Conservation (phyloP, 2,797 vertebrate species). For the Oryzias sinensis region DNA sequence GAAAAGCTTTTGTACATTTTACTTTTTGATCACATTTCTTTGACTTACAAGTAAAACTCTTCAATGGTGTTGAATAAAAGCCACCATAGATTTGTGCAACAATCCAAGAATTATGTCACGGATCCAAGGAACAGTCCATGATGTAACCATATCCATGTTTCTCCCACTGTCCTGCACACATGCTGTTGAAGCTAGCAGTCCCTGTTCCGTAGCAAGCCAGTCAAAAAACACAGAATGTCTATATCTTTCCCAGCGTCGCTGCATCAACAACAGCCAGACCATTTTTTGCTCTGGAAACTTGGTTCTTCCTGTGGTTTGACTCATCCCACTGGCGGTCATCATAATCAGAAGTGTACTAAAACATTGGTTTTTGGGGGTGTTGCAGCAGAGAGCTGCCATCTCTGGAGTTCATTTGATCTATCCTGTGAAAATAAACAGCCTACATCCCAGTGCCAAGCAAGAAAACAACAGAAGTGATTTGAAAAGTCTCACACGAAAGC, state of each 20-base stretch:
- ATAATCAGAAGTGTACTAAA: conserved; percentile 18
- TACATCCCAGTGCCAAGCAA: conserved; percentile 2
- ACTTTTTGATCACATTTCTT: not conserved
- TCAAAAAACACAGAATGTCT: conserved; percentile 32
- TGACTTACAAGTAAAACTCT: conserved; percentile 51
- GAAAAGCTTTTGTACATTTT: not conserved
- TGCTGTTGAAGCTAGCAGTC: conserved; percentile 46
- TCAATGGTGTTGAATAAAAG: conserved; percentile 39
- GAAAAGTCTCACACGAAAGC: not conserved
- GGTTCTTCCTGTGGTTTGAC: conserved; percentile 29
- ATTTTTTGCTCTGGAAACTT: conserved; percentile 20
- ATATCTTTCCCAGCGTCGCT: conserved; percentile 9
- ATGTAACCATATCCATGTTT: conserved; percentile 57
- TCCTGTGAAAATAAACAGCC: conserved; percentile 17
- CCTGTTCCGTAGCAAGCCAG: conserved; percentile 24
- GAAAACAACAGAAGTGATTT: not conserved
- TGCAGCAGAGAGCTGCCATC: conserved; percentile 29
- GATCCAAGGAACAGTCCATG: conserved; percentile 46
- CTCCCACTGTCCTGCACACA: conserved; percentile 29
- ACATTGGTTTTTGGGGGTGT: conserved; percentile 3
- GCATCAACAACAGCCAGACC: conserved; percentile 27
- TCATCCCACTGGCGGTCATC: conserved; percentile 31
- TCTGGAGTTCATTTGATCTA: conserved; percentile 38
- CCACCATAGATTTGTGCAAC: conserved; percentile 49
- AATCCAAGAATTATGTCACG: conserved; percentile 73